Evolutionary conservation across 1,140 invertebrate genomes (phyloP).

Genomic region (Lucilia cuprina): DNA sequence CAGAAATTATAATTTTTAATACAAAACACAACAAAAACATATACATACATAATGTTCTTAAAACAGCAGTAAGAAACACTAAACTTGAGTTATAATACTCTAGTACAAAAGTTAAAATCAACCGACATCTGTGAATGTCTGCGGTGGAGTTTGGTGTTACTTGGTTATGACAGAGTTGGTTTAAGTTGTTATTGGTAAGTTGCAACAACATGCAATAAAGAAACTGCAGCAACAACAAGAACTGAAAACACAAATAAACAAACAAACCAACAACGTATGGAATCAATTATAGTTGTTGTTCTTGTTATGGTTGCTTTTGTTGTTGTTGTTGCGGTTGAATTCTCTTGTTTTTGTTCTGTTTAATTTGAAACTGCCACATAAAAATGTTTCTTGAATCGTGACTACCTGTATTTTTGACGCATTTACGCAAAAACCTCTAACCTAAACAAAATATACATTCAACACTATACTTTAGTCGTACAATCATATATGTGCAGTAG

Average conservation of each 20-base stretch:
- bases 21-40: background rate
- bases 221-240: background rate
- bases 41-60: background rate
- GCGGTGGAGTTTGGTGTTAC: background rate
- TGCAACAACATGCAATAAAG: slow-evolving; percentile 15
- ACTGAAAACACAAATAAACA: background rate
- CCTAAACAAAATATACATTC: too few species aligned
- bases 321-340: background rate
- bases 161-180: background rate
- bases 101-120: background rate
- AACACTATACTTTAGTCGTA: too few species aligned
- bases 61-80: background rate
- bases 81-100: background rate
- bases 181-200: background rate
- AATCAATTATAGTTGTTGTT: slow-evolving; percentile 22
- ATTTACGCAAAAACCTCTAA: slow-evolving; percentile 16
- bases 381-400: slow-evolving; percentile 32
- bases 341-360: background rate
- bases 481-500: too few species aligned
- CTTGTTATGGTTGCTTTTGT: background rate
- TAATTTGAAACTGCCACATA: slow-evolving; percentile 21
- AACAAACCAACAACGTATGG: background rate
- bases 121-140: background rate
- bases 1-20: background rate
- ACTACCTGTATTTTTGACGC: slow-evolving; percentile 34